These are phyloP conservation scores for Conopomorpha cramerella DNA, from an alignment of 1,140 invertebrate genomes.

Conservation along the genomic window DNA sequence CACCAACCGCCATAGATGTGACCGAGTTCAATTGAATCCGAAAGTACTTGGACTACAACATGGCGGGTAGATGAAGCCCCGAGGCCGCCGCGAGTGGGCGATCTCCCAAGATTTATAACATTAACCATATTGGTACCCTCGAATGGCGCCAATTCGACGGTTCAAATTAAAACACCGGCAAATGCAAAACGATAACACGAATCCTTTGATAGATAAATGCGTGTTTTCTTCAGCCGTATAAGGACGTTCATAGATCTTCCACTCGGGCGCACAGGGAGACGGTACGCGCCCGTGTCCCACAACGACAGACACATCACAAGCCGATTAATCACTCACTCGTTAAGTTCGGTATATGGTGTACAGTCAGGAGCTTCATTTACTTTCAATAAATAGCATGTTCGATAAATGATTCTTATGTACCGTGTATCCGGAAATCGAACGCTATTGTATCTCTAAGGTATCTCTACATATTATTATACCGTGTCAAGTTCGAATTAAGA, in stretches of 20 bases:
- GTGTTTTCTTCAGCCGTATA: slow-evolving; percentile 18
- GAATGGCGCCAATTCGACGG: slow-evolving; percentile 52
- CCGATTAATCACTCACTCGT: slow-evolving; percentile 10
- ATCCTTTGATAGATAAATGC: slow-evolving; percentile 32
- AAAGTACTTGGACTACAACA: slow-evolving; percentile 7
- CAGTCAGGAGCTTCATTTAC: too few species aligned
- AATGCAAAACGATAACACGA: slow-evolving; percentile 42
- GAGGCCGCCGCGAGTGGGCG: slow-evolving; percentile 26
- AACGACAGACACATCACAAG: slow-evolving; percentile 9
- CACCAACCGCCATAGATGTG: slow-evolving; percentile 27
- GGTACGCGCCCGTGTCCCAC: background rate
- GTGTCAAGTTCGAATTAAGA: too few species aligned
- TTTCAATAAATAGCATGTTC: too few species aligned
- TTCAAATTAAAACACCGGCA: slow-evolving; percentile 48
- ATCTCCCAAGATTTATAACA: slow-evolving; percentile 45
- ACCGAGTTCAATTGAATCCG: slow-evolving; percentile 37
- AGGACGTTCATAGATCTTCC: slow-evolving; percentile 3
- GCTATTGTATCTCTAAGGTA: too few species aligned
- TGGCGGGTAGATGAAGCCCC: background rate
- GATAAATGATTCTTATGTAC: too few species aligned
- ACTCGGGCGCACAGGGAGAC: background rate
- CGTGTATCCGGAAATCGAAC: too few species aligned
- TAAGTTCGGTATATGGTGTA: too few species aligned
- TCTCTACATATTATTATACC: too few species aligned
- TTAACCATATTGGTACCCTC: slow-evolving; percentile 54